These are phyloP conservation scores for Neomorphus geoffroyi DNA, from an alignment of 2,797 vertebrate genomes.

Conservation along the genomic window DNA sequence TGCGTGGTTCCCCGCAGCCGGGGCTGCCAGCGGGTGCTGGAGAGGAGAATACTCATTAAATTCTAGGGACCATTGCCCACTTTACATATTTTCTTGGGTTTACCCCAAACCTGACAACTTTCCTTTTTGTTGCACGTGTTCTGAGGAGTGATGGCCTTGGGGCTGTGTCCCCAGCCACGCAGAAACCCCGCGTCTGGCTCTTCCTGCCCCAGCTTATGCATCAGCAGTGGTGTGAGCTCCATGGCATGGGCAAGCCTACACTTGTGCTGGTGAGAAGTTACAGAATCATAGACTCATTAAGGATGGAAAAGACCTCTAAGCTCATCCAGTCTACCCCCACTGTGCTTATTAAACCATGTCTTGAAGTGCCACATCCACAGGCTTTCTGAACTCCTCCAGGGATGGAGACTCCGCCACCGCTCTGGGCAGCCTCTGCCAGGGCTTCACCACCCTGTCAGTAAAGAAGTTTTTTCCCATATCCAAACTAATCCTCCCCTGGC, in stretches of 20 bases:
- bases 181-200: rapidly evolving
- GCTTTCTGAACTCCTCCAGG: too few relatives aligned
- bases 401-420: too few relatives aligned
- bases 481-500: too few relatives aligned
- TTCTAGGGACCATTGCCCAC: neutral
- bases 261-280: neutral
- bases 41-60: neutral
- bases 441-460: too few relatives aligned
- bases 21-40: neutral
- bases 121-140: rapidly evolving
- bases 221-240: neutral
- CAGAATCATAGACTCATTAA: too few relatives aligned
- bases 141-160: rapidly evolving
- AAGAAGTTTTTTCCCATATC: too few relatives aligned
- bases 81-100: neutral
- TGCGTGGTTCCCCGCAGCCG: rapidly evolving
- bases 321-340: too few relatives aligned
- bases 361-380: too few relatives aligned
- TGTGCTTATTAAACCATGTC: too few relatives aligned
- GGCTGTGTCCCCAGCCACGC: rapidly evolving
- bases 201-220: neutral
- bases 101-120: rapidly evolving
- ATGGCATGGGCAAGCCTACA: rapidly evolving
- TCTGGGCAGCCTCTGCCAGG: too few relatives aligned
- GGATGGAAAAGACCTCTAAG: too few relatives aligned